Evolutionary conservation across 1,140 invertebrate genomes (phyloP), one percentile per base, ranked within the genome.

Genomic region (Leptestheria dahalacensis): DNA sequence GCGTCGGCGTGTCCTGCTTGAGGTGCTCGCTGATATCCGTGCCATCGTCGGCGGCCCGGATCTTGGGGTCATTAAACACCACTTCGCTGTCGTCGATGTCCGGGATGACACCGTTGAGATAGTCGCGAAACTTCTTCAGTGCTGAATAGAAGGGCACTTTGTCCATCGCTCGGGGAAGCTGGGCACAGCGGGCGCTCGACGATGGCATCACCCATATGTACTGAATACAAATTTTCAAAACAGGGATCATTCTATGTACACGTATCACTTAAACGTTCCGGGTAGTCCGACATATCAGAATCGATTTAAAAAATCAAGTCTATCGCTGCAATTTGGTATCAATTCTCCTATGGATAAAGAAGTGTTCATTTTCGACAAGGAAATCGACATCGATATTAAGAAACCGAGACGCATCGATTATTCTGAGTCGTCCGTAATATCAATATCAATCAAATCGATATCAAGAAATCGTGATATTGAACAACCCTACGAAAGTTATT

Each of bases 121-220:
- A 91, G 73, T 97, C 93, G 24, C 91, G 78, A 71, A 97, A 89
- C 71, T 95, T 95, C 69, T 92, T 93, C 20, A 97, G 75, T 21
- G 91, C 91, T 46, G 85, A 81, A 75, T 96, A 97, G 76, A 96
- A 97, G 61, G 93, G 93, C 41, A 97, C 90, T 74, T 97, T 97
- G 74, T 97, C 93, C 1, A 91, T 86, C 2, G 92, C 91, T 62
- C 92, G 79, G 1, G 94, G 94, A 63, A 97, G 75, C 70, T 97
- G 92, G 25, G 92, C 90, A 75, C 92, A 97, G 61, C 93, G 79
- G 41, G 94, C 93, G 70, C 90, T 94, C 23, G 92, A 96, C 46
- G 93, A 97, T 61, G 94, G 93, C 91, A 97, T 96, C 68, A 97
- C 93, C 89, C 90, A 97, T 77, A 96, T 91, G 70, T 91, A 86